Base-by-base conservation (phyloP, 2,888 invertebrate species). In the Bellardia bayeri region DNA sequence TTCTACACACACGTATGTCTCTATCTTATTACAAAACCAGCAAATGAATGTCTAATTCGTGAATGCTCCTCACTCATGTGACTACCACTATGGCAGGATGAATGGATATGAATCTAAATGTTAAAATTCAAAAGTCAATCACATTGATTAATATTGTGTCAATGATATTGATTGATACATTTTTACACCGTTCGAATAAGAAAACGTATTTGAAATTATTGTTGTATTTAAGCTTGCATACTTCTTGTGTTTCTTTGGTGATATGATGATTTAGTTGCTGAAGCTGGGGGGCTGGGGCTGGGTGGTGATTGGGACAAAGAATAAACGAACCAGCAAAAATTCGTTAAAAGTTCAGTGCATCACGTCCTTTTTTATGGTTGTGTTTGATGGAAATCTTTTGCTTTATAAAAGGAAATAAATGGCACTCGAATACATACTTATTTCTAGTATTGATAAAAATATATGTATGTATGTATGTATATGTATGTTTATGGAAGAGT, bases 81-180 rank as follows among this genome's bases (percentile, higher is more conserved):
- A 14, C 3, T 16, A 30, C 8, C 11, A 58, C 4, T 23, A 37
- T 13, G 23, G 5, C 23, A 61, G 51, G 49, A 49, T 37, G 37
- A 63, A 30, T 11, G 40, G 51, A 54, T 69, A 64, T 13, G 30
- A 81, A 81, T 72, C 74, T 66, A 58, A 86, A 80, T 71, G 64
- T 71, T 63, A 74, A 71, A 81, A 82, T 81, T 84, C 61, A 84
- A 82, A 78, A 82, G 87, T 69, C 87, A 85, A 87, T 87, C 87
- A 75, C 78, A 74, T 58, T 87, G 87, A 87, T 85, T 85, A 87
- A 87, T 87, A 56, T 58, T 68, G 61, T 79, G 85, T 82, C 87
- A 82, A 78, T 79, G 63, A 85, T 76, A 82, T 74, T 74, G 82
- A 81, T 84, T 84, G 87, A 82, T 75, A 82, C 74, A 74, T 83